Percentiles rank a stretch among this genome's conserved stretches.
These are phyloP conservation scores for Rattus norvegicus DNA, from an alignment of 2,113 vertebrate species.

Conservation along the genomic window DNA sequence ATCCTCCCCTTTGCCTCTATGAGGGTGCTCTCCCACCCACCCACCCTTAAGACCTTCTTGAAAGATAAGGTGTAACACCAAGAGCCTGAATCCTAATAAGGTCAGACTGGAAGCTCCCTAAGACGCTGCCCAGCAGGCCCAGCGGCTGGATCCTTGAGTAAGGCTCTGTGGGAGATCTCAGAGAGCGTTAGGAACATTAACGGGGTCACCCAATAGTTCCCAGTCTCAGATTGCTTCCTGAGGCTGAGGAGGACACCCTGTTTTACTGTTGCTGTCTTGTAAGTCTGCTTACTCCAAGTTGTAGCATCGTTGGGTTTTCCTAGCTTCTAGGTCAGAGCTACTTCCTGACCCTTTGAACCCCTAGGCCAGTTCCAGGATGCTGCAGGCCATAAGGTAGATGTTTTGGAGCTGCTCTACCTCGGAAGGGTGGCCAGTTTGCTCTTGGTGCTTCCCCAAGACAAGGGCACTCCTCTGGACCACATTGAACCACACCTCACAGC, in stretches of 20 bases:
- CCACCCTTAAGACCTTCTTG: background rate
- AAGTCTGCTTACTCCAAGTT: background rate
- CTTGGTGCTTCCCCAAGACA: slow-evolving; percentile 90
- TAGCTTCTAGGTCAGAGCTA: background rate
- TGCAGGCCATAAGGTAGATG: slow-evolving; percentile 85
- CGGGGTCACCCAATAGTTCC: background rate
- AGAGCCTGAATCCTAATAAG: background rate
- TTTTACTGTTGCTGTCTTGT: background rate
- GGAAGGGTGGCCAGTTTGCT: slow-evolving; percentile 89
- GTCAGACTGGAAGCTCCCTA: background rate
- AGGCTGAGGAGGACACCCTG: background rate
- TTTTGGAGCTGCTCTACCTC: slow-evolving; percentile 91
- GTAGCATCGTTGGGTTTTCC: background rate
- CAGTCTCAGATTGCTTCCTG: background rate
- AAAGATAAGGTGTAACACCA: background rate
- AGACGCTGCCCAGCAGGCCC: background rate
- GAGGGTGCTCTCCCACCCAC: too few relatives aligned
- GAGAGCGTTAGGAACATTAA: slow-evolving; percentile 19
- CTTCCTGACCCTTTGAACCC: background rate
- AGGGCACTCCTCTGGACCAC: slow-evolving; percentile 84
- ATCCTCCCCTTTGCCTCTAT: too few relatives aligned
- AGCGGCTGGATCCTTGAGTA: background rate
- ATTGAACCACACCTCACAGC: slow-evolving; percentile 89
- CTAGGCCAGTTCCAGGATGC: slow-evolving; percentile 92
- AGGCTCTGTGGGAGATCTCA: background rate